Percentiles rank a stretch among this genome's conserved stretches.
Conservation (phyloP, 2,888 invertebrate species). For the Archips xylosteana region DNA sequence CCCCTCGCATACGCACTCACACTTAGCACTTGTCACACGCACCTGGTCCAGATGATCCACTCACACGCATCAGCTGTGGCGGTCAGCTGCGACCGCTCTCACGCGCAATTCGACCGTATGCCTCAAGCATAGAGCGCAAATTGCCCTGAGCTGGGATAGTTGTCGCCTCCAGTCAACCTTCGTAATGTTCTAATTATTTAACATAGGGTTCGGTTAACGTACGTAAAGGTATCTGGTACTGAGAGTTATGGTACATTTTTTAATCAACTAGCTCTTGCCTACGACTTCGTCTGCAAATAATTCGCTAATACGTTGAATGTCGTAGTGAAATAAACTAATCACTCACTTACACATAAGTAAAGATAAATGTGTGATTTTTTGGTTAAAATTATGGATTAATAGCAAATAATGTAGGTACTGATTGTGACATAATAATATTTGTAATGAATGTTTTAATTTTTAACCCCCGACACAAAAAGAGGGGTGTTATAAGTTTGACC, state of each 20-base stretch:
- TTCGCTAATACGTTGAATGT: too few species aligned
- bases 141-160: not conserved
- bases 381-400: too few species aligned
- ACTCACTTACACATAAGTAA: too few species aligned
- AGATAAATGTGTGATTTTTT: too few species aligned
- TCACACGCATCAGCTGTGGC: slow-evolving; percentile 56
- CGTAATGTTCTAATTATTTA: slow-evolving; percentile 35
- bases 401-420: too few species aligned
- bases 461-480: too few species aligned
- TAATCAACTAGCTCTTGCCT: not conserved
- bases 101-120: slow-evolving; percentile 1
- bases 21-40: slow-evolving; percentile 62
- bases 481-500: too few species aligned
- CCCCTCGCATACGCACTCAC: slow-evolving; percentile 50
- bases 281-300: too few species aligned
- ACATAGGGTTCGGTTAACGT: slow-evolving; percentile 36
- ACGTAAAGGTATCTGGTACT: slow-evolving; percentile 29
- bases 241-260: slow-evolving; percentile 25
- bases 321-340: too few species aligned
- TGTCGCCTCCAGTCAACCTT: slow-evolving; percentile 26
- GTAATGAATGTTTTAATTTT: too few species aligned
- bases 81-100: slow-evolving; percentile 32
- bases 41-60: slow-evolving; percentile 62
- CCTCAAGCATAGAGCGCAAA: not conserved
- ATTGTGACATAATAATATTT: too few species aligned